phyloP scores from a whole-genome alignment of 2,888 invertebrate genomes.

The Caenorhabditis sulstoni region DNA sequence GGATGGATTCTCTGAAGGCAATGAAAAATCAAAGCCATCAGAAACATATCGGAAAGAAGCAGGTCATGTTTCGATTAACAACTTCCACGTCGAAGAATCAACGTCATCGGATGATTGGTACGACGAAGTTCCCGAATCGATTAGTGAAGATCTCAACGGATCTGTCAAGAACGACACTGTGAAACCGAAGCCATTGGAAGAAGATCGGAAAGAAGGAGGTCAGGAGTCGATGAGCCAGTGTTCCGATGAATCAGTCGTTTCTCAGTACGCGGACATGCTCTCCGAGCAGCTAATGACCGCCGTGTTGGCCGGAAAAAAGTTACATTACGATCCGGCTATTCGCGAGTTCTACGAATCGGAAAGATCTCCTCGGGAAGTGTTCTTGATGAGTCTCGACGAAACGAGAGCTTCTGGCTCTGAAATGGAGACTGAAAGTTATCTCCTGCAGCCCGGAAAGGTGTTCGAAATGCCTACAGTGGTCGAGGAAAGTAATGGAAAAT shows the following conservation, averaged over 20 bases:
- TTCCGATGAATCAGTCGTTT: constrained; percentile 4
- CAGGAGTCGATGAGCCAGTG: constrained; percentile 11
- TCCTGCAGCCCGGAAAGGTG: constrained; percentile 9
- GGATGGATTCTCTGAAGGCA: constrained; percentile 17
- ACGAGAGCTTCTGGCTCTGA: not conserved
- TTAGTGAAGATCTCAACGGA: too few species aligned
- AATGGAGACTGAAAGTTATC: constrained; percentile 3
- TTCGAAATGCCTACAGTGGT: too few species aligned
- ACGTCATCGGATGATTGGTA: too few species aligned
- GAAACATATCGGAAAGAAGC: not conserved
- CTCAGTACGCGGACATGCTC: constrained; percentile 18
- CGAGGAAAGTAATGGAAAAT: constrained; percentile 1
- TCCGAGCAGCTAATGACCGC: constrained; percentile 18
- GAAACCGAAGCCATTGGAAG: not conserved
- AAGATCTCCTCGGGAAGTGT: constrained; percentile 10
- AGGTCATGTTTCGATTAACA: too few species aligned
- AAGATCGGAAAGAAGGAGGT: constrained; percentile 5
- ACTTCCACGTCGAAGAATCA: too few species aligned
- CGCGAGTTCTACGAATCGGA: constrained; percentile 13
- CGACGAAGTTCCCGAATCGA: too few species aligned
- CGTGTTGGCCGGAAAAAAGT: constrained; percentile 3
- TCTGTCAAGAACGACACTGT: too few species aligned
- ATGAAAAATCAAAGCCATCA: not conserved
- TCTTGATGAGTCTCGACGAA: constrained; percentile 19
- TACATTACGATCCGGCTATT: constrained; percentile 19